These are phyloP conservation scores for Hydrozoanthus gracilis DNA, from an alignment of 92 coral and sea anemone genomes.

Conservation along the genomic window DNA sequence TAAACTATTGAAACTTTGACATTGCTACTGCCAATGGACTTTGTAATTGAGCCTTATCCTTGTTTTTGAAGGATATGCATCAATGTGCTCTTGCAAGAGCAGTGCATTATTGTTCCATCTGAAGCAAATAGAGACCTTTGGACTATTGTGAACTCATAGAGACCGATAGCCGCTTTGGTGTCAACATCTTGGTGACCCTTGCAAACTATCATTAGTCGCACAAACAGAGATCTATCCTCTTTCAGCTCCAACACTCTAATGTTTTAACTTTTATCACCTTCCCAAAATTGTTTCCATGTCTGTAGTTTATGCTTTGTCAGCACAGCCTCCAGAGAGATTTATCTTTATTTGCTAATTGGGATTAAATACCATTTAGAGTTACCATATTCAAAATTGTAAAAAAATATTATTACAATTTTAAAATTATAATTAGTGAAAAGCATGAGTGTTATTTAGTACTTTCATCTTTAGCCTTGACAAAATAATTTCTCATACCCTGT, in stretches of 20 bases:
- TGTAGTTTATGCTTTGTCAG: slow-evolving; percentile 48
- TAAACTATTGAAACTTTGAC: slow-evolving; percentile 20
- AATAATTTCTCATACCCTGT: too few relatives aligned
- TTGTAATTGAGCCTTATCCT: not conserved
- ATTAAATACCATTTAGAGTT: too few relatives aligned
- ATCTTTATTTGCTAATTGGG: too few relatives aligned
- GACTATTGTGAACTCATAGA: slow-evolving; percentile 57
- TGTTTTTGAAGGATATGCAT: slow-evolving; percentile 48
- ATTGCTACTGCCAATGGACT: too few relatives aligned
- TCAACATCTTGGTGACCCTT: slow-evolving; percentile 43
- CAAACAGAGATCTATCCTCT: slow-evolving; percentile 51
- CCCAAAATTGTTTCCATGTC: too few relatives aligned
- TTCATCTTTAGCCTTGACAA: too few relatives aligned
- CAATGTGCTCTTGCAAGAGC: slow-evolving; percentile 61
- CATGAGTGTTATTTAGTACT: too few relatives aligned
- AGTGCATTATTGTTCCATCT: slow-evolving; percentile 64
- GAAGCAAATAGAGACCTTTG: slow-evolving; percentile 64
- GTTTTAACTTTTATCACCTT: slow-evolving; percentile 56
- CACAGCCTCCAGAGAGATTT: slow-evolving; percentile 51
- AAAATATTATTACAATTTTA: too few relatives aligned
- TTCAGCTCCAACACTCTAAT: slow-evolving; percentile 45
- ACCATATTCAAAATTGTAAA: too few relatives aligned
- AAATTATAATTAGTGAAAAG: too few relatives aligned
- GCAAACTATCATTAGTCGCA: slow-evolving; percentile 61
- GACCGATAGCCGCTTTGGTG: slow-evolving; percentile 55